Conservation (phyloP, 2,888 invertebrate species). For the Pantelozetes paolii region DNA sequence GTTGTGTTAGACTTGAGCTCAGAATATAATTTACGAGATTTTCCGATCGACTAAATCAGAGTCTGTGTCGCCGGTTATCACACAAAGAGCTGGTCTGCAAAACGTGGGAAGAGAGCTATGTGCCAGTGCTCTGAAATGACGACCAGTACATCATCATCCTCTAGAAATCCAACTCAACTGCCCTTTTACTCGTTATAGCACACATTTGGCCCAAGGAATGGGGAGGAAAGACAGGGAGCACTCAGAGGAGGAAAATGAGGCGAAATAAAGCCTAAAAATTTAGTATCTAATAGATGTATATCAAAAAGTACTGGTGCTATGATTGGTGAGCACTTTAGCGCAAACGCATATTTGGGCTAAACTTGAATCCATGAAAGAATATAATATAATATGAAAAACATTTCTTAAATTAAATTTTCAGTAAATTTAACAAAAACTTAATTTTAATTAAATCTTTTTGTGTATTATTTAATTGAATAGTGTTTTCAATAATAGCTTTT, state of each 20-base stretch:
- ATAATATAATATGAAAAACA: background rate
- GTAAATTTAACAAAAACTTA: background rate
- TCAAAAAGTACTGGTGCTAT: conserved; percentile 15
- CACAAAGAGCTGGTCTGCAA: conserved; percentile 11
- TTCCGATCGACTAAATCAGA: conserved; percentile 17
- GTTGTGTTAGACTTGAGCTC: conserved; percentile 2
- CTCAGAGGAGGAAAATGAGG: background rate
- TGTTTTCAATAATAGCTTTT: background rate
- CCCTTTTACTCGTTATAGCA: background rate
- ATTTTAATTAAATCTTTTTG: background rate
- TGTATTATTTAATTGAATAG: background rate
- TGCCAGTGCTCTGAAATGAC: background rate
- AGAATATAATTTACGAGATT: conserved; percentile 28
- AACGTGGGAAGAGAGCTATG: conserved; percentile 22
- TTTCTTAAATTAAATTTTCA: background rate
- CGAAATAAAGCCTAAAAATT: background rate
- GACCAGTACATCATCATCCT: conserved; percentile 10
- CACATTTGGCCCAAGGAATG: background rate
- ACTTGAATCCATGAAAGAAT: background rate
- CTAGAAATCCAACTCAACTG: background rate
- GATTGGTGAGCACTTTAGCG: conserved; percentile 19
- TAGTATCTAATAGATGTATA: conserved; percentile 7
- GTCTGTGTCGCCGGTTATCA: conserved; percentile 29
- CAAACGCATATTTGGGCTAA: background rate
- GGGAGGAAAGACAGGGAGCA: conserved; percentile 8